Evolutionary conservation across 2,797 vertebrate species (phyloP), one percentile per base, ranked within the genome.

Genomic region (Huso huso): DNA sequence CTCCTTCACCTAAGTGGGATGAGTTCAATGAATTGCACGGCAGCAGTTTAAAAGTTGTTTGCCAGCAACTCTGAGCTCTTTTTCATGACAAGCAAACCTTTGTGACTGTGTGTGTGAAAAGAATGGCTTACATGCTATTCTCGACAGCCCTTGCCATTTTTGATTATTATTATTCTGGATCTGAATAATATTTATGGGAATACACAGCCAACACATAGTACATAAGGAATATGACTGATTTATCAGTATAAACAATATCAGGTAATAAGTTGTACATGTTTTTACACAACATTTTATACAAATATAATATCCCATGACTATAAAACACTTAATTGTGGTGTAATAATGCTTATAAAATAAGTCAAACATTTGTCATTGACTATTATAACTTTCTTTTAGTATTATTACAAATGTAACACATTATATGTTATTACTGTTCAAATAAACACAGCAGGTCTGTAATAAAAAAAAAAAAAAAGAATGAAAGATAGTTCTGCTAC

Each of bases 11-110:
- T 76, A 64, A 49, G 77, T 72, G 80, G 81, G 69, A 79, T 76
- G 71, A 77, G 77, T 85, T 77, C 77, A 80, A 80, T 72, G 70
- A 78, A n/a, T 75, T 69, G 71, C 74, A 74, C 78, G 71, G 78
- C 8, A 18, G 12, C 4, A 9, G 61, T 62, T 6, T 23, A 62
- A 62, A 62, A 62, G 61, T 62, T 62, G 61, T 37, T 62, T 62
- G 61, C 2, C 61, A 37, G 61, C 55, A 6, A 58, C 12, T n/a
- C 55, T n/a, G 55, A 58, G 55, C 7, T 57, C 55, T 7, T 6
- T n/a, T 58, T 58, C 55, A 13, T 10, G 55, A 58, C 55, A 4
- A 7, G 55, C 2, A 58, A 58, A 7, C 55, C 6, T n/a, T 37
- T 37, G 23, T 37, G 23, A 37, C 23, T 37, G 23, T 37, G 4